These are phyloP conservation scores for Netelia melanura DNA, from an alignment of 2,888 invertebrate species.

Conservation along the genomic window DNA sequence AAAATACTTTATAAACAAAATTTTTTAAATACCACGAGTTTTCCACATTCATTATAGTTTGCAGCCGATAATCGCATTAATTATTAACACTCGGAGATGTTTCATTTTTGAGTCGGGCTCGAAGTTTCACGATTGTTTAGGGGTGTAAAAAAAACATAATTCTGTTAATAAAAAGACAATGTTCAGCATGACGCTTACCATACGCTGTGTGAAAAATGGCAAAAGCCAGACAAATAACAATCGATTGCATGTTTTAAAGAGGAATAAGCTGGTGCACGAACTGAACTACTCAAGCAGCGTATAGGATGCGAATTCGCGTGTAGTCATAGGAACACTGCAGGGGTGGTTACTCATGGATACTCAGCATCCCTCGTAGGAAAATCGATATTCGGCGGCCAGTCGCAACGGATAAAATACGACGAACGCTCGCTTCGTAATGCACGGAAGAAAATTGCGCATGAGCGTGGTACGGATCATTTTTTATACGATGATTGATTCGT, in stretches of 20 bases:
- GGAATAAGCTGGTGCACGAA: background rate
- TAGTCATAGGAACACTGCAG: slow-evolving; percentile 45
- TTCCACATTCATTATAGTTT: background rate
- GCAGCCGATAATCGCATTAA: background rate
- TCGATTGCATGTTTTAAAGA: slow-evolving; percentile 38
- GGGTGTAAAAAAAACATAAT: background rate
- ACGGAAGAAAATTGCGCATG: slow-evolving; percentile 14
- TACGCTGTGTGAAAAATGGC: slow-evolving; percentile 28
- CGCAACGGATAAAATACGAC: slow-evolving; percentile 8
- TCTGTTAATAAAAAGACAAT: background rate
- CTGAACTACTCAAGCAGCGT: slow-evolving; percentile 13
- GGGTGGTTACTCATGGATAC: slow-evolving; percentile 39
- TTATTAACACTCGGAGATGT: background rate
- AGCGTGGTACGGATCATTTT: background rate
- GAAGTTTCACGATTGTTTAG: background rate
- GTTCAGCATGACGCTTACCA: slow-evolving; percentile 34
- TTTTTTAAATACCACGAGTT: background rate
- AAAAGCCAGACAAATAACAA: slow-evolving; percentile 33
- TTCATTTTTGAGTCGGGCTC: background rate
- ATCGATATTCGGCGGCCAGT: slow-evolving; percentile 62
- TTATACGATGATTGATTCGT: too few relatives aligned
- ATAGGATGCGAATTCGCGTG: slow-evolving; percentile 33
- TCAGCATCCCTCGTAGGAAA: slow-evolving; percentile 60
- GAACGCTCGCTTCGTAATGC: background rate
- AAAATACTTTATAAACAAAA: too few relatives aligned